Evolutionary conservation across 2,888 invertebrate genomes (phyloP).

Genomic region (Keiferia lycopersicella): DNA sequence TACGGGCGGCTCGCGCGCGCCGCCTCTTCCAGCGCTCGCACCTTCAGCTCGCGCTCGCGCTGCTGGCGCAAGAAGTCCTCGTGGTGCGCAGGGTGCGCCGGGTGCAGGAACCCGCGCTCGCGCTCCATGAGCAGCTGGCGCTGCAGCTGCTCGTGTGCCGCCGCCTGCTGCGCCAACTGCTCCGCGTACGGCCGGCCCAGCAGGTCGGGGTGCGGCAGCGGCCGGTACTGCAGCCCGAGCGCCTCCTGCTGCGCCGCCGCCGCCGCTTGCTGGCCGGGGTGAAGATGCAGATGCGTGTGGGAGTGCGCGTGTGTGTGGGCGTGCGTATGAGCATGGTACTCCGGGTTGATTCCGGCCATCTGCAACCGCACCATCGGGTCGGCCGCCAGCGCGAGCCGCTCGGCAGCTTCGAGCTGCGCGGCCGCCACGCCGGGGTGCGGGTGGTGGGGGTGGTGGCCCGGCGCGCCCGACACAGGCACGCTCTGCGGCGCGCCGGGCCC

Average conservation of each 20-base stretch:
- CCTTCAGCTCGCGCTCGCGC: slow-evolving; percentile 92
- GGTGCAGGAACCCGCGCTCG: slow-evolving; percentile 85
- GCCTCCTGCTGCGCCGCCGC: slow-evolving; percentile 85
- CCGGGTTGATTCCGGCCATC: slow-evolving; percentile 94
- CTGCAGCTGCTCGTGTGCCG: slow-evolving; percentile 92
- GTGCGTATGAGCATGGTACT: slow-evolving; percentile 96
- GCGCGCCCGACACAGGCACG: slow-evolving; percentile 79
- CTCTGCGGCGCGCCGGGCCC: slow-evolving; percentile 69
- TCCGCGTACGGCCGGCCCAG: slow-evolving; percentile 91
- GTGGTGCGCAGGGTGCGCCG: slow-evolving; percentile 65
- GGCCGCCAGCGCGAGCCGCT: slow-evolving; percentile 90
- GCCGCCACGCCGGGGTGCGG: slow-evolving; percentile 76
- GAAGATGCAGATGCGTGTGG: slow-evolving; percentile 91
- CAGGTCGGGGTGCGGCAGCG: slow-evolving; percentile 88
- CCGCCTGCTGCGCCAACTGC: slow-evolving; percentile 88
- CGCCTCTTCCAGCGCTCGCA: slow-evolving; percentile 92
- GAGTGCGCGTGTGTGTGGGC: slow-evolving; percentile 96
- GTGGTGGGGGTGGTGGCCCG: slow-evolving; percentile 81
- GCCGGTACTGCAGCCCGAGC: slow-evolving; percentile 79
- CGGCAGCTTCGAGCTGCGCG: slow-evolving; percentile 87
- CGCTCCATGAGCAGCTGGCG: slow-evolving; percentile 92
- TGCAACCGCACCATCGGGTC: slow-evolving; percentile 96
- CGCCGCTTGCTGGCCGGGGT: slow-evolving; percentile 87
- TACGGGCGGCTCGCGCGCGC: slow-evolving; percentile 84
- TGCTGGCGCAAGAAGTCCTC: slow-evolving; percentile 86